Conservation (phyloP, 1,140 invertebrate species). For the Drosophila watanabei region DNA sequence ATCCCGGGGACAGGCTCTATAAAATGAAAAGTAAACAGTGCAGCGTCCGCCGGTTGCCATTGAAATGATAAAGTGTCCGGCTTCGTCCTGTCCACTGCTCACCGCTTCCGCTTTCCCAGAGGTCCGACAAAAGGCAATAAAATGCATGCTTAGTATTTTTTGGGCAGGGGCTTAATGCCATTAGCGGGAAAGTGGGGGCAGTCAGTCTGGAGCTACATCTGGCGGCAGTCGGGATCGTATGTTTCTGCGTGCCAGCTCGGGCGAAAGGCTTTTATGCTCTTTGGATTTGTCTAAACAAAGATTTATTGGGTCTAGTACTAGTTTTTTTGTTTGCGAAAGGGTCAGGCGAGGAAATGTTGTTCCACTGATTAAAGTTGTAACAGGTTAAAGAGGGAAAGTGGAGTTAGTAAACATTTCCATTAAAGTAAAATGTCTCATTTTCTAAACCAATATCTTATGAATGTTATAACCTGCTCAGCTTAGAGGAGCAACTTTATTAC, state of each 20-base stretch:
- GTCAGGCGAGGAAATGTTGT: slow-evolving; percentile 5
- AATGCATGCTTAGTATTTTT: slow-evolving; percentile 78
- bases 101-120: neutral
- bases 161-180: slow-evolving; percentile 64
- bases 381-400: neutral
- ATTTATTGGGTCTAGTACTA: slow-evolving; percentile 71
- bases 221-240: slow-evolving; percentile 54
- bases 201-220: slow-evolving; percentile 52
- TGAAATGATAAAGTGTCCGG: slow-evolving; percentile 80
- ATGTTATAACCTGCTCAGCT: neutral
- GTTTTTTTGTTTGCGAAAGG: slow-evolving; percentile 3
- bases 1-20: slow-evolving; percentile 19
- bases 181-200: slow-evolving; percentile 37
- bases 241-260: slow-evolving; percentile 49
- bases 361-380: slow-evolving; percentile 27
- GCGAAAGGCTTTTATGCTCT: slow-evolving; percentile 76
- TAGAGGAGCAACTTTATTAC: slow-evolving; percentile 14
- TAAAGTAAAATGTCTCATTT: neutral
- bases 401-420: too few species aligned
- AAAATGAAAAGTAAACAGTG: slow-evolving; percentile 82
- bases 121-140: slow-evolving; percentile 77
- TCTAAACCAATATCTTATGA: neutral
- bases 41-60: slow-evolving; percentile 67
- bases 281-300: slow-evolving; percentile 81
- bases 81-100: slow-evolving; percentile 11